Base-by-base conservation (phyloP, 2,797 vertebrate species). In the Todus mexicanus region DNA sequence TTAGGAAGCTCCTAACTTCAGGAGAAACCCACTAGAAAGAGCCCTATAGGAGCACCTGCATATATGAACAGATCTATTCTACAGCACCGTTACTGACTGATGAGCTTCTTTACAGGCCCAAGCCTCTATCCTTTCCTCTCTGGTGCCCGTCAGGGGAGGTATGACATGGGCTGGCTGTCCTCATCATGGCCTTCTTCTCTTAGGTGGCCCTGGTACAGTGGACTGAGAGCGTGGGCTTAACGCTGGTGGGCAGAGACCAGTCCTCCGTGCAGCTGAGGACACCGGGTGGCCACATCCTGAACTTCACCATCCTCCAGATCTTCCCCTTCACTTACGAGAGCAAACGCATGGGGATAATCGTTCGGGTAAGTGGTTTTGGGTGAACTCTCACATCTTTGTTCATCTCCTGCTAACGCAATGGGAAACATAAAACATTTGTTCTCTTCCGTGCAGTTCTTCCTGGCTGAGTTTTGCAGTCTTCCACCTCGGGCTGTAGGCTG, bases 121-220 rank as follows among this genome's bases (percentile, higher is more conserved):
- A 21, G 42, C 22, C 1, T 10, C 72, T 11, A 1, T 19, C 27
- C 73, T 51, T 73, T 31, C 40, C 75, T 29, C 23, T 45, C 2
- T 27, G 79, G 59, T 47, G 33, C 42, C 18, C 11, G 20, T 42
- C 27, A 4, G 64, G 54, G 63, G 23, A n/a, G 7, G 15, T 12
- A 7, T n/a, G 40, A 20, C 2, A 4, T 57, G 80, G 27, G 25
- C 29, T 73, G 54, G 9, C 37, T 0, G 2, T 48, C n/a, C 89
- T 93, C 37, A 68, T n/a, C 5, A 0, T 80, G 85, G 19, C 31
- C 37, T 66, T 60, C 53, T 63, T 10, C 45, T 20, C 21, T 13
- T 96, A 99, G 99, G 99, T 99, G 98, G 99, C 99, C 82, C 98
- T 99, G 96, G 99, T 99, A 48, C 99, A 99, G 98, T 99, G 99